These are phyloP conservation scores for Teleogryllus occipitalis DNA, from an alignment of 1,140 invertebrate genomes.

Conservation along the genomic window DNA sequence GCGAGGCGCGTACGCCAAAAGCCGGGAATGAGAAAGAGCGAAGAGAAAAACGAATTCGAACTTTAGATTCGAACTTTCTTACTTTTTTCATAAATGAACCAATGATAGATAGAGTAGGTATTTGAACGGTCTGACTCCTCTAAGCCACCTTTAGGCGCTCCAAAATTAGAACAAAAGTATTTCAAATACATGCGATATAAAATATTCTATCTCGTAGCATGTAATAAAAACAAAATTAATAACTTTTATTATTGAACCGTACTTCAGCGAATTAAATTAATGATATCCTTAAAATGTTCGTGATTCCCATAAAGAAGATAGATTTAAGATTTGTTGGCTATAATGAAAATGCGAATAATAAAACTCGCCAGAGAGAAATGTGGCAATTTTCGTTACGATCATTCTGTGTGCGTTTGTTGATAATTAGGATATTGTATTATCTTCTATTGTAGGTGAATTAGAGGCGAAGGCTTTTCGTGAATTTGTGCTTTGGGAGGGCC, in stretches of 20 bases:
- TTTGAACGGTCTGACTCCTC: neutral
- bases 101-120: constrained; percentile 13
- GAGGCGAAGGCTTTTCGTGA: no score
- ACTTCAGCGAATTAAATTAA: neutral
- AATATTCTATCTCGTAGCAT: neutral
- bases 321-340: no score
- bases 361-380: no score
- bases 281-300: no score
- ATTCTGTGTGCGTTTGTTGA: no score
- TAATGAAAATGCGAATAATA: no score
- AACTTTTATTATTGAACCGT: neutral
- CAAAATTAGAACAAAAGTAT: neutral
- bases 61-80: constrained; percentile 12
- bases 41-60: neutral
- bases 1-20: constrained; percentile 18
- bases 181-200: neutral
- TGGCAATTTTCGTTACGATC: no score
- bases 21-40: constrained; percentile 10
- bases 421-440: no score
- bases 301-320: no score
- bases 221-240: neutral
- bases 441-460: no score
- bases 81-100: constrained; percentile 13
- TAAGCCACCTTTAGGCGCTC: neutral
- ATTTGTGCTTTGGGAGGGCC: no score